A percentile compares a stretch with the other conserved stretches of the same genome.
phyloP scores from a whole-genome alignment of 2,888 invertebrate species.

The Cataglyphis altisquamis region DNA sequence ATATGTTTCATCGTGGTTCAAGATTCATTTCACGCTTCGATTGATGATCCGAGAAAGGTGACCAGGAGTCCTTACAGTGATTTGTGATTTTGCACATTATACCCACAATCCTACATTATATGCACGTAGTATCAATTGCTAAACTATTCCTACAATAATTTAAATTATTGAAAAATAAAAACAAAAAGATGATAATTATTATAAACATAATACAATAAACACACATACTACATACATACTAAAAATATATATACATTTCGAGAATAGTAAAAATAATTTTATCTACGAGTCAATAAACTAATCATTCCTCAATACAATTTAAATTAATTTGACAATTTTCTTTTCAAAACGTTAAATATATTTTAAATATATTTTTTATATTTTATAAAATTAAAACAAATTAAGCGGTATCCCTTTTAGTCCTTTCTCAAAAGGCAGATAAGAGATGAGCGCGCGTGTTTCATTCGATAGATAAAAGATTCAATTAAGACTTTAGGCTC shows the following conservation, averaged over 20 bases:
- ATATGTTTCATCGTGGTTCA: neutral
- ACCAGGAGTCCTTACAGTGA: neutral
- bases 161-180: slow-evolving; percentile 5
- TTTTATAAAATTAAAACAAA: neutral
- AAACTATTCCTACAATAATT: neutral
- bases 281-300: neutral
- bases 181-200: neutral
- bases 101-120: neutral
- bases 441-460: neutral
- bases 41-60: neutral
- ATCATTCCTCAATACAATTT: neutral
- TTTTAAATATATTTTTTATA: neutral
- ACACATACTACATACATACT: neutral
- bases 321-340: neutral
- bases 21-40: slow-evolving; percentile 23
- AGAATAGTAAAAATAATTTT: neutral
- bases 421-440: too few relatives aligned
- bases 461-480: neutral
- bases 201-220: neutral
- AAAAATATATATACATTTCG: neutral
- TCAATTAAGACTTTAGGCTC: neutral
- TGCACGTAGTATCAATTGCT: neutral
- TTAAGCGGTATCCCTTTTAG: neutral
- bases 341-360: slow-evolving; percentile 10
- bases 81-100: neutral